phyloP scores from a whole-genome alignment of 92 coral and sea anemone genomes.

The Nematostella vectensis region DNA sequence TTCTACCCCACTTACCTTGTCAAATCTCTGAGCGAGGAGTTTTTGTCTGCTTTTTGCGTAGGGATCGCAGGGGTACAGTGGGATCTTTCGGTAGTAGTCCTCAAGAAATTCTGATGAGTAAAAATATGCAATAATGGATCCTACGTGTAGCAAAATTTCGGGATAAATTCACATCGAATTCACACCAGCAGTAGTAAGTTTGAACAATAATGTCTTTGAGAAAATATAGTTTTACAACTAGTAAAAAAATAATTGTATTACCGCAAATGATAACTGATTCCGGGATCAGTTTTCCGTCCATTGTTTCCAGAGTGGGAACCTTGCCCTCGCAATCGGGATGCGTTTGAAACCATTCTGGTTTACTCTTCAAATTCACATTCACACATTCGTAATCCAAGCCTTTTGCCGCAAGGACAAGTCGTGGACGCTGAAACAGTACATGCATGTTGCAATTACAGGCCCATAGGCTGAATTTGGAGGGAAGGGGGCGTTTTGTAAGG shows the following conservation, averaged over 20 bases:
- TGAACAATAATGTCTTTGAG: too few species aligned
- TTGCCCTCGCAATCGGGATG: constrained; percentile 40
- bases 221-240: too few species aligned
- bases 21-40: background rate
- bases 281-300: constrained; percentile 44
- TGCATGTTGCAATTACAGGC: too few species aligned
- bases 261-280: constrained; percentile 67
- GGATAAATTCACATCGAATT: too few species aligned
- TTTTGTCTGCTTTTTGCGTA: background rate
- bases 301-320: constrained; percentile 53
- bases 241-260: too few species aligned
- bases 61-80: background rate
- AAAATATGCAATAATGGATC: too few species aligned
- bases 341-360: constrained; percentile 65
- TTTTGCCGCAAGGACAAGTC: constrained; percentile 60
- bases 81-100: background rate
- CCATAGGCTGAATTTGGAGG: too few species aligned
- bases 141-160: too few species aligned
- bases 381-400: constrained; percentile 53
- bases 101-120: background rate
- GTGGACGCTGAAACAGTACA: constrained; percentile 60
- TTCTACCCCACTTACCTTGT: background rate
- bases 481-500: too few species aligned
- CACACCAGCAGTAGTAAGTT: too few species aligned
- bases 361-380: constrained; percentile 50